Evolutionary conservation across 2,797 vertebrate genomes (phyloP).

Genomic region (Scomberomorus guttatus): DNA sequence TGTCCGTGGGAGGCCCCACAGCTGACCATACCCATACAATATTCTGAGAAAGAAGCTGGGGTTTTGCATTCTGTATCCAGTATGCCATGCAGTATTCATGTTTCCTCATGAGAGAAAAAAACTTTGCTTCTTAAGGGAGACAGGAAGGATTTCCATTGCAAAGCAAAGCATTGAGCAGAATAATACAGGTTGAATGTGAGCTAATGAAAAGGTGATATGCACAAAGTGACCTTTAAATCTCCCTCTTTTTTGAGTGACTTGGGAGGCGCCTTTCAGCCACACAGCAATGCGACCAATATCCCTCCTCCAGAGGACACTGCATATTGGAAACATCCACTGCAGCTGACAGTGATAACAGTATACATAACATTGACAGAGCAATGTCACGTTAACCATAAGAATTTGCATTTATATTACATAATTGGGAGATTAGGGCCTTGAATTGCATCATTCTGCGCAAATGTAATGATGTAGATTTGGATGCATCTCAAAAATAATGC

Average conservation of each 20-base stretch:
- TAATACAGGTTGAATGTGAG: constrained; percentile 64
- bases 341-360: constrained; percentile 53
- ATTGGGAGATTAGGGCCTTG: constrained; percentile 60
- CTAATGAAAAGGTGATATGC: constrained; percentile 74
- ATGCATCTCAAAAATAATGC: constrained; percentile 55
- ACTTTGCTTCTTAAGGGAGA: constrained; percentile 65
- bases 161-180: constrained; percentile 67
- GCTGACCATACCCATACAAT: constrained; percentile 78
- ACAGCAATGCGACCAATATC: constrained; percentile 49
- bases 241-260: constrained; percentile 53
- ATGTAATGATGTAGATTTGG: constrained; percentile 56
- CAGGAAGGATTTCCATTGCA: constrained; percentile 69
- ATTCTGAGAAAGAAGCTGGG: constrained; percentile 54
- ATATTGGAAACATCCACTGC: constrained; percentile 52
- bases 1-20: constrained; percentile 87
- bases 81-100: constrained; percentile 69
- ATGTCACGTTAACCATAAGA: constrained; percentile 58
- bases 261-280: constrained; percentile 54
- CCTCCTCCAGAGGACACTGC: constrained; percentile 50
- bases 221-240: constrained; percentile 76
- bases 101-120: constrained; percentile 65
- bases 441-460: constrained; percentile 47
- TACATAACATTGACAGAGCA: constrained; percentile 53
- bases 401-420: constrained; percentile 75
- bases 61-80: constrained; percentile 46